These are phyloP conservation scores for Eulemur rufifrons DNA, from an alignment of 2,113 vertebrate genomes.

Conservation along the genomic window DNA sequence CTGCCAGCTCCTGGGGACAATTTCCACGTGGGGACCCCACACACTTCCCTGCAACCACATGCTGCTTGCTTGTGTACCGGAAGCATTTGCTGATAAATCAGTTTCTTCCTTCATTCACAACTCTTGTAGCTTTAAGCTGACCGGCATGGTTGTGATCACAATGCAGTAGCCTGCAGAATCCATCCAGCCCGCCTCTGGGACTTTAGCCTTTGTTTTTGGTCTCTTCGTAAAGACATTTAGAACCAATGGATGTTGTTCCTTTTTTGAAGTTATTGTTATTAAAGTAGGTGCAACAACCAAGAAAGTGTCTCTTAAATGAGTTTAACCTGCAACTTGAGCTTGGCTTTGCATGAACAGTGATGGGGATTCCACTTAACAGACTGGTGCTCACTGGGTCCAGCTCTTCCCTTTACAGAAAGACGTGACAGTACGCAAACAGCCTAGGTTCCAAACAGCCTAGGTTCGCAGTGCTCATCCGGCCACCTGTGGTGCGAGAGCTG, in stretches of 20 bases:
- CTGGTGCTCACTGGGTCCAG: too few relatives aligned
- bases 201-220: constrained; percentile 15
- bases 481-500: fast-evolving
- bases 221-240: constrained; percentile 53
- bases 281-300: neutral
- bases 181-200: neutral
- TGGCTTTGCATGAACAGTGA: too few relatives aligned
- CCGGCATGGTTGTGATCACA: fast-evolving
- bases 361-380: neutral
- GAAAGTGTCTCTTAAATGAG: neutral
- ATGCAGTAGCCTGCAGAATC: neutral
- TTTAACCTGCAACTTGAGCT: too few relatives aligned
- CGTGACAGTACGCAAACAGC: fast-evolving
- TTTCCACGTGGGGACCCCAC: neutral
- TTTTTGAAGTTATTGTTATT: constrained; percentile 16
- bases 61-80: fast-evolving
- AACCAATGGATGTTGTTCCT: neutral
- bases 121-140: neutral
- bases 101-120: fast-evolving
- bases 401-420: neutral
- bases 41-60: fast-evolving
- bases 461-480: neutral
- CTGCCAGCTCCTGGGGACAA: fast-evolving
- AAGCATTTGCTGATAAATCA: fast-evolving
- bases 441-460: neutral